These are phyloP conservation scores for Synergus gifuensis DNA, from an alignment of 2,888 invertebrate species.

Conservation along the genomic window DNA sequence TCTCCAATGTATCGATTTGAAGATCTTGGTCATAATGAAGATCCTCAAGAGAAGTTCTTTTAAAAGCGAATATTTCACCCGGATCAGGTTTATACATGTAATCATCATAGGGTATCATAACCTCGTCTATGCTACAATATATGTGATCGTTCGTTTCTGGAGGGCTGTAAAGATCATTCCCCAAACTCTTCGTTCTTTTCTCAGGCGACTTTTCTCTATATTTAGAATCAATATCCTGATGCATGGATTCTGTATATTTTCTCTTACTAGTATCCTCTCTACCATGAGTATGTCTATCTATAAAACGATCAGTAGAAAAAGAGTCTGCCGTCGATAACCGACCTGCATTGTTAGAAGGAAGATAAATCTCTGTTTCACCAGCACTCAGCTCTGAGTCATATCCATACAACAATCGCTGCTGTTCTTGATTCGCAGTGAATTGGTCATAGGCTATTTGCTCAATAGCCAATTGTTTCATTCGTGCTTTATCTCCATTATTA, in stretches of 20 bases:
- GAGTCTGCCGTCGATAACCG: not conserved
- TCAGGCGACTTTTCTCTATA: constrained; percentile 58
- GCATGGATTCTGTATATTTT: constrained; percentile 64
- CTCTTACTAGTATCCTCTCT: constrained; percentile 62
- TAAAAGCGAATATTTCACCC: constrained; percentile 69
- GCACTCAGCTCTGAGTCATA: constrained; percentile 80
- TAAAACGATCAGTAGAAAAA: constrained; percentile 18
- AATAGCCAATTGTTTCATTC: constrained; percentile 49
- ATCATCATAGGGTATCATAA: constrained; percentile 66
- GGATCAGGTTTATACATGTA: constrained; percentile 49
- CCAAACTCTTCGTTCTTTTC: constrained; percentile 61
- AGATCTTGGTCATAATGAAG: constrained; percentile 44
- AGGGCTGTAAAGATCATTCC: constrained; percentile 58
- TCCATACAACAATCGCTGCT: constrained; percentile 77
- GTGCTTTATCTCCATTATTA: constrained; percentile 68
- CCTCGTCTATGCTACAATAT: constrained; percentile 82
- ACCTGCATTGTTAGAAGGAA: constrained; percentile 68
- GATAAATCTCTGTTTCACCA: constrained; percentile 79
- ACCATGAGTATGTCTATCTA: constrained; percentile 39
- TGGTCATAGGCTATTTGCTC: constrained; percentile 56
- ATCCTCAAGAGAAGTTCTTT: constrained; percentile 53
- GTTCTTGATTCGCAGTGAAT: constrained; percentile 53
- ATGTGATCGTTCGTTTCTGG: constrained; percentile 68
- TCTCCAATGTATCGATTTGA: constrained; percentile 33
- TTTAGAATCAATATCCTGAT: constrained; percentile 58